Evolutionary conservation across 1,140 invertebrate genomes (phyloP), one percentile per base, ranked within the genome.

Genomic region (Psix sp.): DNA sequence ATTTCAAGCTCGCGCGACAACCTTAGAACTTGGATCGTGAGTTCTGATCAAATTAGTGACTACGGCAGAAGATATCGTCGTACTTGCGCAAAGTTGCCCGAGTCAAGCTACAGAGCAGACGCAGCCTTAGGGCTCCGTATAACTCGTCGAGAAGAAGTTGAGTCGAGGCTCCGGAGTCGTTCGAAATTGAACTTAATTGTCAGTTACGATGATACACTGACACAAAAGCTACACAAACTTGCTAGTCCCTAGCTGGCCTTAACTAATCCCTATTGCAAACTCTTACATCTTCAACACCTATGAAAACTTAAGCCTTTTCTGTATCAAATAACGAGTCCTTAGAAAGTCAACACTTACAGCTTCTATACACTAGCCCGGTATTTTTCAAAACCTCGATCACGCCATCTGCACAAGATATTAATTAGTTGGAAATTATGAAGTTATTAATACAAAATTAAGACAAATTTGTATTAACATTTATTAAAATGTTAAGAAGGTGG

Each of bases 61-160:
- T 17, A 42, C 39, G 51, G 72, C 40, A 38, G 17, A 39, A 70
- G 76, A 75, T 80, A 80, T 82, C 77, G 77, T 65, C 65, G 74
- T 80, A 80, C 77, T 82, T 79, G 74, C 71, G 54, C 79, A 66
- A 80, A 81, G 78, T 81, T 81, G 77, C 73, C 46, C 65, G 26
- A 48, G 17, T 45, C 70, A 62, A 29, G 26, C 45, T 29, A 29
- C 46, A 17, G 15, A 13, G 29, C 45, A 57, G 54, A 52, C 54
- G 29, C 45, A 57, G 54, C 65, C 54, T 29, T 13, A 14, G 31
- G 54, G 65, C 42, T 46, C 10, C 10, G 33, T 46, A 36, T 43
- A 68, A 59, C 54, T 67, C 52, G 45, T 68, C 54, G 46, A 49
- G 51, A 67, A 68, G 54, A 68, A 39, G 46, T 68, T 31, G 54